These are phyloP conservation scores for Parapsyche elsis DNA, from an alignment of 1,140 invertebrate genomes.

Conservation along the genomic window DNA sequence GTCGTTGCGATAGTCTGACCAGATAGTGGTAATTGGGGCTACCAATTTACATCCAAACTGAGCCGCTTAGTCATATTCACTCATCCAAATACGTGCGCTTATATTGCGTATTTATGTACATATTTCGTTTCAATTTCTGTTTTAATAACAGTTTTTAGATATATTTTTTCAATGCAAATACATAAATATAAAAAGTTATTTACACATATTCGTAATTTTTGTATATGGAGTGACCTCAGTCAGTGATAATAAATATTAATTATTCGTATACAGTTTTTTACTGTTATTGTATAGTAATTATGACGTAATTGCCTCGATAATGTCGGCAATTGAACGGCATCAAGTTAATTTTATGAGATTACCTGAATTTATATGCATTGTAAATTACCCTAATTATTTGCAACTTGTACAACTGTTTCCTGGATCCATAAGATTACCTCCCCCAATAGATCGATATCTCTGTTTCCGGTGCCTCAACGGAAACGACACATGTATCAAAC, in stretches of 20 bases:
- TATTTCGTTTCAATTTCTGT: too few relatives aligned
- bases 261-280: not conserved
- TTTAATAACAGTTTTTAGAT: too few relatives aligned
- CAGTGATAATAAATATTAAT: not conserved
- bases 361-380: conserved; percentile 26
- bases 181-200: too few relatives aligned
- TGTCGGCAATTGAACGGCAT: conserved; percentile 4
- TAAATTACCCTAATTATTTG: conserved; percentile 35
- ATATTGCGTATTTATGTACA: not conserved
- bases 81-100: not conserved
- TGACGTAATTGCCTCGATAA: conserved; percentile 14
- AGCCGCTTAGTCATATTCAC: conserved; percentile 29
- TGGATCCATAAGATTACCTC: conserved; percentile 16
- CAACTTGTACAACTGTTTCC: conserved; percentile 30
- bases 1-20: conserved; percentile 28
- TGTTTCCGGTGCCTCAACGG: conserved; percentile 29
- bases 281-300: conserved; percentile 4
- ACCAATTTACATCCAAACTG: conserved; percentile 30
- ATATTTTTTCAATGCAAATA: too few relatives aligned
- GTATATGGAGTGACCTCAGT: not conserved
- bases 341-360: not conserved
- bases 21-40: conserved; percentile 37
- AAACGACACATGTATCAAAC: conserved; percentile 23
- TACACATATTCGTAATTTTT: not conserved
- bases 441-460: conserved; percentile 27